Evolutionary conservation across 1,140 invertebrate species (phyloP).

Genomic region (Triops cancriformis): DNA sequence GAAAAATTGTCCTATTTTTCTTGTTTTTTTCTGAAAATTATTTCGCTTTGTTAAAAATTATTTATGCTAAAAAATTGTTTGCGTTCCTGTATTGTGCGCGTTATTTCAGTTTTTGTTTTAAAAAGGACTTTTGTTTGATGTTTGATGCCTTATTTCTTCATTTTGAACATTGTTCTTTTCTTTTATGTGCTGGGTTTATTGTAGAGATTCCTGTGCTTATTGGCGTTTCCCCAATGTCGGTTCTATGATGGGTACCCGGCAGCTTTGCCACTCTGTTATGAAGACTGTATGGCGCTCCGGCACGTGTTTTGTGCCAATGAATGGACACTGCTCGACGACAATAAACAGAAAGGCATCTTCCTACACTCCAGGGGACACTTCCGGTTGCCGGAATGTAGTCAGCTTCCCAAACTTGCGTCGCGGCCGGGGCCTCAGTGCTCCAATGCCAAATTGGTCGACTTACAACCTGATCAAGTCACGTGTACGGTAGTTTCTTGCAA

Average conservation of each 20-base stretch:
- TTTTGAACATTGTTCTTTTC: background rate
- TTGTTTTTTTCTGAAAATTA: no score
- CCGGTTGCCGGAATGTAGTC: slow-evolving; percentile 71
- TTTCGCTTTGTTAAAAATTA: no score
- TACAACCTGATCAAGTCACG: slow-evolving; percentile 70
- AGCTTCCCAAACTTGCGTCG: slow-evolving; percentile 55
- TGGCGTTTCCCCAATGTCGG: slow-evolving; percentile 81
- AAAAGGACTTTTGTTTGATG: no score
- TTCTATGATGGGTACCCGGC: slow-evolving; percentile 46
- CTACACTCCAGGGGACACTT: slow-evolving; percentile 79
- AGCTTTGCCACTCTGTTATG: slow-evolving; percentile 68
- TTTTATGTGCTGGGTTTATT: slow-evolving; percentile 24
- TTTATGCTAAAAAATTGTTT: no score
- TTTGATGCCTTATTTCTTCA: background rate
- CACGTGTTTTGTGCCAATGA: slow-evolving; percentile 86
- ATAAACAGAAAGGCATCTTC: slow-evolving; percentile 65
- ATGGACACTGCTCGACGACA: slow-evolving; percentile 82
- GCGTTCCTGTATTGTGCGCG: no score
- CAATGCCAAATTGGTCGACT: slow-evolving; percentile 60
- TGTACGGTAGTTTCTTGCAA: slow-evolving; percentile 46
- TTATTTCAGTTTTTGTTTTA: no score
- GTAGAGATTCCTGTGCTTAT: slow-evolving; percentile 75
- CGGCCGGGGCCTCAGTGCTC: slow-evolving; percentile 32
- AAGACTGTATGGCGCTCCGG: slow-evolving; percentile 79
- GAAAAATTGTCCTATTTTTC: no score